Evolutionary conservation across 2,888 invertebrate species (phyloP), one percentile per base, ranked within the genome.

Genomic region (Lepidocyrtoides sp.): DNA sequence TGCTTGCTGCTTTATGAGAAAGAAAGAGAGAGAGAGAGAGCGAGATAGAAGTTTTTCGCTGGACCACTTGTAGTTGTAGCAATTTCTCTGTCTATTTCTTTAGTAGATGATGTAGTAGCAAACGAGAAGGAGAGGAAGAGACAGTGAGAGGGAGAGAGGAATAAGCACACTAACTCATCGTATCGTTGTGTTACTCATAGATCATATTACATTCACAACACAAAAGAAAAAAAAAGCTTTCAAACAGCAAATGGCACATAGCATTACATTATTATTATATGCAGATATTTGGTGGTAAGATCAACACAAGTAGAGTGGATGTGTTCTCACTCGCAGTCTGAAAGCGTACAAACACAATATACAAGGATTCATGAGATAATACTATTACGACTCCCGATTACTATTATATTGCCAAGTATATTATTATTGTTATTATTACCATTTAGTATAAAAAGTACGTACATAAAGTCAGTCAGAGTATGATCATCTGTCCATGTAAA

Each of bases 41-140:
- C 8, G 36, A 8, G 10, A 17, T 20, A 48, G 36, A 84, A 66
- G 51, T 29, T 84, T 26, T 88, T 60, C 48, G 72, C 54, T 89
- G 82, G 89, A 89, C 89, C 89, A 89, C 89, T 89, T 89, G 89
- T 89, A 89, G 89, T 89, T 89, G 72, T 87, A 87, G 79, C 87
- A 51, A 87, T 87, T 87, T 86, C 36, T 79, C 32, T 57, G 54
- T 44, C 44, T 72, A 29, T 32, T 69, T 69, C 12, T 72, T 72
- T 48, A 12, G 23, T 36, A 17, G 69, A n/a, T n/a, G n/a, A n/a
- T 41, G 26, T 51, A 36, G n/a, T 69, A 72, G 72, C 72, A 72
- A 72, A 72, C 12, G 41, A 44, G 44, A 44, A 32, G 41, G 69
- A 48, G 44, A 51, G 51, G n/a, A 32, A 0, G 20, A 29, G 63